Conservation (phyloP, 2,797 vertebrate genomes). For the Borostomias antarcticus region DNA sequence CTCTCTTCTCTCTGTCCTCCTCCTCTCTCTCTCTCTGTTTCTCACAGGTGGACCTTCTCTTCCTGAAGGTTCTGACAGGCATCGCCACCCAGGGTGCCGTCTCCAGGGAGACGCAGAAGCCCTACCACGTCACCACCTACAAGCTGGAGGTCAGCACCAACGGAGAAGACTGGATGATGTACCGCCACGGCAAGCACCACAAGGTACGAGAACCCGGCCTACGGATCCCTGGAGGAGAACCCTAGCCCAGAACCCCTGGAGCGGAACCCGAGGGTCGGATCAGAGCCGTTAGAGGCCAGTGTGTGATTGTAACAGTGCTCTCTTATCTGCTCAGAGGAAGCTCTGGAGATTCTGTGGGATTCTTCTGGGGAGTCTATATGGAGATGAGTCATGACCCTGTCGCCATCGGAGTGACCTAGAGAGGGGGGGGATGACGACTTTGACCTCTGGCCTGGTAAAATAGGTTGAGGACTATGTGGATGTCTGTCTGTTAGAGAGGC, state of each 20-base stretch:
- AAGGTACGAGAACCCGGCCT: conserved; percentile 78
- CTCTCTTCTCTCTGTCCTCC: neutral
- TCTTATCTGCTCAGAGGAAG: too few species aligned
- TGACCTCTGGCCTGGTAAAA: conserved; percentile 40
- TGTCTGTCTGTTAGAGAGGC: conserved; percentile 40
- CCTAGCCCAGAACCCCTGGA: neutral
- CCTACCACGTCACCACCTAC: conserved; percentile 92
- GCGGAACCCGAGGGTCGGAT: neutral
- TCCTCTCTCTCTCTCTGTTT: neutral
- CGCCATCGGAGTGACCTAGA: conserved; percentile 27
- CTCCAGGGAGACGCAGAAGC: conserved; percentile 91
- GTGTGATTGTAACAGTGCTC: too few species aligned
- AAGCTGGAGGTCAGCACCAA: conserved; percentile 98
- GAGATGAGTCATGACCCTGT: conserved; percentile 30
- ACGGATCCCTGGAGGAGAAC: neutral
- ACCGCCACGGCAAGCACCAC: conserved; percentile 96
- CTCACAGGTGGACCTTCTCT: conserved; percentile 74
- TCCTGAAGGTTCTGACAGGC: conserved; percentile 90
- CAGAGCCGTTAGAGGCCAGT: too few species aligned
- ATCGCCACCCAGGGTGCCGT: conserved; percentile 95
- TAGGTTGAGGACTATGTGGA: conserved; percentile 58
- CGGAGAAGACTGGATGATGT: conserved; percentile 99
- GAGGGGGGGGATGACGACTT: conserved; percentile 43
- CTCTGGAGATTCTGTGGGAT: neutral
- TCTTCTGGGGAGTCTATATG: conserved; percentile 30